Evolutionary conservation across 2,888 invertebrate species (phyloP).

Genomic region (Cantharis rustica): DNA sequence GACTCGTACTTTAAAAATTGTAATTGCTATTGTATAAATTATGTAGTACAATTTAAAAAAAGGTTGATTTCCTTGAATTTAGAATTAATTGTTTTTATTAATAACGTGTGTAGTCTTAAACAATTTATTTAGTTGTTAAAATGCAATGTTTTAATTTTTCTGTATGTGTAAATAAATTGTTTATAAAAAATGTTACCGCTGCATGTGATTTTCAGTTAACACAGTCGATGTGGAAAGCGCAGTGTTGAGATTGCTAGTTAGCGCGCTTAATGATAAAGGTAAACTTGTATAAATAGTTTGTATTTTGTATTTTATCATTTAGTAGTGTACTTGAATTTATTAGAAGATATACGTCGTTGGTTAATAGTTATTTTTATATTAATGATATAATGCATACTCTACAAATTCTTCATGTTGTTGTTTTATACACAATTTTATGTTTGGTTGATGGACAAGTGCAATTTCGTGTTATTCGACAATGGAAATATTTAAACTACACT

Average conservation of each 20-base stretch:
- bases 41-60: background rate
- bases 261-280: slow-evolving; percentile 18
- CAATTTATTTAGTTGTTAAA: background rate
- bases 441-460: slow-evolving; percentile 47
- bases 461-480: slow-evolving; percentile 74
- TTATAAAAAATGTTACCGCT: background rate
- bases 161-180: background rate
- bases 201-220: background rate
- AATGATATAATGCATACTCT: background rate
- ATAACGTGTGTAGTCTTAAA: background rate
- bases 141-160: background rate
- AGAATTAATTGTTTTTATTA: background rate
- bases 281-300: slow-evolving; percentile 19
- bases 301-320: slow-evolving; percentile 7
- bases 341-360: background rate
- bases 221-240: slow-evolving; percentile 2
- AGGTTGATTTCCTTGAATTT: background rate
- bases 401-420: background rate
- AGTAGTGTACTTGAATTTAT: slow-evolving; percentile 5
- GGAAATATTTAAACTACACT: slow-evolving; percentile 72
- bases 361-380: background rate
- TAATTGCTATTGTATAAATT: background rate
- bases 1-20: background rate
- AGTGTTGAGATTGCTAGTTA: slow-evolving; percentile 25
- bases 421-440: background rate